Percentiles rank a stretch among this genome's conserved stretches.
phyloP scores from a whole-genome alignment of 2,113 vertebrate genomes.

The Channa argus region DNA sequence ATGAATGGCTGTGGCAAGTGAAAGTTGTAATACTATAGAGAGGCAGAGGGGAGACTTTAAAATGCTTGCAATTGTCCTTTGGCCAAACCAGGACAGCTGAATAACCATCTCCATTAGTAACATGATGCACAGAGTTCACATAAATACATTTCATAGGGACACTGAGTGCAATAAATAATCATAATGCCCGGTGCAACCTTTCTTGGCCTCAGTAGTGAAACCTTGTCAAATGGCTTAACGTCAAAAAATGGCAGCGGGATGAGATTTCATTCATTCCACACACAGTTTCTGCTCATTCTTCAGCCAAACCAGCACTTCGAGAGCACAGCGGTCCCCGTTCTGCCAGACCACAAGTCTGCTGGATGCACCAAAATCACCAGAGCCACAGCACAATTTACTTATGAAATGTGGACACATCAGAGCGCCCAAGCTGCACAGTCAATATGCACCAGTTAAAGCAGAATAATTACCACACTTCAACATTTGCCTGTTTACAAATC shows the following conservation, averaged over 20 bases:
- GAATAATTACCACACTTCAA: neutral
- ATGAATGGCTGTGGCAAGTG: conserved; percentile 17
- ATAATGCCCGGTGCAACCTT: conserved; percentile 24
- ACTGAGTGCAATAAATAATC: conserved; percentile 66
- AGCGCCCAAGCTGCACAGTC: conserved; percentile 37
- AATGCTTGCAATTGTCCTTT: conserved; percentile 51
- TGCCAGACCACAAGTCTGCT: conserved; percentile 68
- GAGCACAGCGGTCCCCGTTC: conserved; percentile 50
- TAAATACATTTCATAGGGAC: conserved; percentile 61
- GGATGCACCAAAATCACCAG: conserved; percentile 44
- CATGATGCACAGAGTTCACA: conserved; percentile 57
- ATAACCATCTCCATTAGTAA: conserved; percentile 63
- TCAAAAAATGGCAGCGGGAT: conserved; percentile 61
- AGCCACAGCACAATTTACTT: conserved; percentile 51
- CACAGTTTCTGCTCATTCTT: conserved; percentile 61
- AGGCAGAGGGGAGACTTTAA: conserved; percentile 52
- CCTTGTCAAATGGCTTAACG: conserved; percentile 62
- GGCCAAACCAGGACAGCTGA: conserved; percentile 74
- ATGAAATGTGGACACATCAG: conserved; percentile 52
- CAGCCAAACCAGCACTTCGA: conserved; percentile 74
- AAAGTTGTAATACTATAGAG: conserved; percentile 37
- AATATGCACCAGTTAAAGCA: conserved; percentile 14
- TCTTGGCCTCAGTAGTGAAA: conserved; percentile 39
- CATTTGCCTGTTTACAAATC: neutral
- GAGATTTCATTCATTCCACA: conserved; percentile 74